Conservation (phyloP, 2,888 invertebrate species). For the Calliphora vomitoria region DNA sequence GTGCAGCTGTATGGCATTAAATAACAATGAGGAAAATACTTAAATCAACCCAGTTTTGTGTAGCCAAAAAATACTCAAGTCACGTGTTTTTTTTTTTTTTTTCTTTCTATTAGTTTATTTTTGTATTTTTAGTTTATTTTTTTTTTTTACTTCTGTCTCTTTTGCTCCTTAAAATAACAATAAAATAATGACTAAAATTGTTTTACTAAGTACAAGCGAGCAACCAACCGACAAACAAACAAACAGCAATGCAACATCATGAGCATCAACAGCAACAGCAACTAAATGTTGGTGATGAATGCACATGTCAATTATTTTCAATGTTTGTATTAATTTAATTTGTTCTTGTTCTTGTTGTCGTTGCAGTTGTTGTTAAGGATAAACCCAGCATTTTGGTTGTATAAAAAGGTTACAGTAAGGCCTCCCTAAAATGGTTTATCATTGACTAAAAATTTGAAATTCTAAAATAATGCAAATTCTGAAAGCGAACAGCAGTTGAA, state of each 20-base stretch:
- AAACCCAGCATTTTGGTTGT: slow-evolving; percentile 12
- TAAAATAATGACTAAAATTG: slow-evolving; percentile 58
- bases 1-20: slow-evolving; percentile 12
- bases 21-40: slow-evolving; percentile 6
- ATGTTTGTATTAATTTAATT: slow-evolving; percentile 72
- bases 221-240: not conserved
- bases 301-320: slow-evolving; percentile 71
- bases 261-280: slow-evolving; percentile 44
- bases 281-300: slow-evolving; percentile 67
- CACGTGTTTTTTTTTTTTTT: slow-evolving; percentile 53
- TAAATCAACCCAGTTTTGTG: slow-evolving; percentile 58
- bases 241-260: not conserved
- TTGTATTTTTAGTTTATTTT: slow-evolving; percentile 10
- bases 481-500: too few species aligned
- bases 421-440: too few species aligned
- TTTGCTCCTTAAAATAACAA: slow-evolving; percentile 34
- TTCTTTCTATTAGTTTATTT: slow-evolving; percentile 29
- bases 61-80: slow-evolving; percentile 57
- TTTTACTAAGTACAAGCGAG: slow-evolving; percentile 47
- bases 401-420: slow-evolving; percentile 22
- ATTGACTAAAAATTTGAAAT: too few species aligned
- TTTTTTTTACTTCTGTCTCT: not conserved
- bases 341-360: slow-evolving; percentile 53
- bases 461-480: too few species aligned
- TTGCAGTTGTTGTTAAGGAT: slow-evolving; percentile 6